These are phyloP conservation scores for Lingula anatina DNA, from an alignment of 2,888 invertebrate genomes.

Conservation along the genomic window DNA sequence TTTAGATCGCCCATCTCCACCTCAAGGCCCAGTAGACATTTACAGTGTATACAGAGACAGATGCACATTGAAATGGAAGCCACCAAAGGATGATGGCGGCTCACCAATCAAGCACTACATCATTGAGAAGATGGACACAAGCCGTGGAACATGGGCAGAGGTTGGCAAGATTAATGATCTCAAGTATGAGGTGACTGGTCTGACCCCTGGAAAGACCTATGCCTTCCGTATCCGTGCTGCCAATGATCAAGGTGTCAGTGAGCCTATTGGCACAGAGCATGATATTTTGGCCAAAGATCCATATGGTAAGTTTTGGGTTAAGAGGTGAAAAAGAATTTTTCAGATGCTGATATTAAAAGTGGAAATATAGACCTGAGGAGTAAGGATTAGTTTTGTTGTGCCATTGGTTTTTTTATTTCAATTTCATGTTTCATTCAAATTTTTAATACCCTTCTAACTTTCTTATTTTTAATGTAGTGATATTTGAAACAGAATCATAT, in stretches of 20 bases:
- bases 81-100: constrained; percentile 94
- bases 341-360: no score
- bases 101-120: constrained; percentile 87
- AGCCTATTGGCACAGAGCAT: constrained; percentile 65
- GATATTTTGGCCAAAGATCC: constrained; percentile 31
- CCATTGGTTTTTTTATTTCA: background rate
- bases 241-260: constrained; percentile 88
- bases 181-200: constrained; percentile 59
- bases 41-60: constrained; percentile 87
- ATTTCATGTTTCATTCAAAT: no score
- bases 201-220: constrained; percentile 86
- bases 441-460: background rate
- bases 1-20: constrained; percentile 74
- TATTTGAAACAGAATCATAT: no score
- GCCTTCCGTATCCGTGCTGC: constrained; percentile 82
- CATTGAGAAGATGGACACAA: constrained; percentile 86
- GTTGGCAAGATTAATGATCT: constrained; percentile 59
- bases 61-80: constrained; percentile 90
- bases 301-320: constrained; percentile 52
- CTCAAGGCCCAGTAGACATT: constrained; percentile 87
- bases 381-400: no score
- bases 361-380: no score
- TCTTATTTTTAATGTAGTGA: no score
- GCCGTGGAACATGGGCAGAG: constrained; percentile 71
- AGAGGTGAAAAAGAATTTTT: no score